Base-by-base conservation (phyloP, 1,140 invertebrate species). In the Diorhabda elongata region DNA sequence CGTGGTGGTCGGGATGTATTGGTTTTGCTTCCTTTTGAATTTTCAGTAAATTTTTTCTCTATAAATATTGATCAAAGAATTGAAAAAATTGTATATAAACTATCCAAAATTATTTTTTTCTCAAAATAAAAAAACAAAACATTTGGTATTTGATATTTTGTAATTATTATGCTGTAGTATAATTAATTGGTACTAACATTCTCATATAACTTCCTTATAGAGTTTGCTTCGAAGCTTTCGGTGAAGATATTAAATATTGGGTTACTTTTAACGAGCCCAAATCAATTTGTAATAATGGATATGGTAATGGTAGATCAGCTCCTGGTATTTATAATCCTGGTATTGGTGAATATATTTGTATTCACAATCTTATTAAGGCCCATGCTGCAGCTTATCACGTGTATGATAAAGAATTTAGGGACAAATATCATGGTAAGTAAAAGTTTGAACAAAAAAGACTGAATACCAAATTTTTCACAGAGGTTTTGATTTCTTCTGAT, bases 361-460 rank as follows among this genome's bases (percentile, higher is more conserved):
- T 73, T 4, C 81, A 85, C 71, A 77, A 81, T 69, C 42, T 80
- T 61, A 71, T 85, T 41, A 60, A 81, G 56, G 80, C 83, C 7
- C 84, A 85, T 71, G 82, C 81, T 3, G 78, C 70, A 64, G 79
- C 80, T 61, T 84, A 80, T 64, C 69, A 80, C 11, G 63, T 83
- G 72, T 85, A 85, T 66, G 72, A 72, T 65, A 61, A 70, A 3
- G 58, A 59, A 11, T 73, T 59, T 44, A 73, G 60, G 43, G 26
- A 43, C n/a, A 65, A 7, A 8, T 61, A 72, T 52, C 67, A 72
- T 58, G 71, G 71, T 72, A 57, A 41, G 69, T 7, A 71, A 60
- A 64, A 69, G 47, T 59, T 5, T 56, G 52, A 26, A 26, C 26
- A 26, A 26, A 26, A 26, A 0, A 26, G 26, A 26, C 26, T 26